phyloP scores from a whole-genome alignment of 1,140 invertebrate species.

The Colletes latitarsis region DNA sequence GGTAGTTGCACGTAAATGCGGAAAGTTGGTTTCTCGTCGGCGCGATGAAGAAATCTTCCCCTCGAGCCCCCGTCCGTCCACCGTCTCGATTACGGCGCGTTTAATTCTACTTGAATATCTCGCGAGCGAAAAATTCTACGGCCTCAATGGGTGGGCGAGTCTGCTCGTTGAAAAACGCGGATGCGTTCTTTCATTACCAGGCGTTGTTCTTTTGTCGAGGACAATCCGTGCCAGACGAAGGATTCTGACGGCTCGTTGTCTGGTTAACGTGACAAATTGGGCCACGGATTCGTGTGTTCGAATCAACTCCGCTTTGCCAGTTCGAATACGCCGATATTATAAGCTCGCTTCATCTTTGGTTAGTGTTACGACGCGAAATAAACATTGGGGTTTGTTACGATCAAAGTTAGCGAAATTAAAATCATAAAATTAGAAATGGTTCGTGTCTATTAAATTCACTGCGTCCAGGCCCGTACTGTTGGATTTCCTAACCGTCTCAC shows the following conservation, averaged over 20 bases:
- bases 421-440: too few species aligned
- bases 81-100: not conserved
- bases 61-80: too few species aligned
- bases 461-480: too few species aligned
- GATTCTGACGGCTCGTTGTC: slow-evolving; percentile 14
- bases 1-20: not conserved
- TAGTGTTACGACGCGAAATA: too few species aligned
- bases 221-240: slow-evolving; percentile 29
- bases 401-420: too few species aligned
- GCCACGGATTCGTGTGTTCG: not conserved
- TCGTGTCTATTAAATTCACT: too few species aligned
- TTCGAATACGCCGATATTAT: too few species aligned
- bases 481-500: too few species aligned
- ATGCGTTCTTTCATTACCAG: slow-evolving; percentile 38
- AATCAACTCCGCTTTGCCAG: not conserved
- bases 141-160: not conserved
- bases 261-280: slow-evolving; percentile 21
- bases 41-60: slow-evolving; percentile 20
- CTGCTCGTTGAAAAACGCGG: not conserved
- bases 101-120: slow-evolving; percentile 22
- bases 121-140: not conserved
- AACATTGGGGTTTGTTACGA: too few species aligned
- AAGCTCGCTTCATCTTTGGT: too few species aligned
- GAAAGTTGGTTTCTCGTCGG: not conserved
- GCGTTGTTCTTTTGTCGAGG: slow-evolving; percentile 34